Base-by-base conservation (phyloP, 2,888 invertebrate species). In the Pristionchus entomophagus region DNA sequence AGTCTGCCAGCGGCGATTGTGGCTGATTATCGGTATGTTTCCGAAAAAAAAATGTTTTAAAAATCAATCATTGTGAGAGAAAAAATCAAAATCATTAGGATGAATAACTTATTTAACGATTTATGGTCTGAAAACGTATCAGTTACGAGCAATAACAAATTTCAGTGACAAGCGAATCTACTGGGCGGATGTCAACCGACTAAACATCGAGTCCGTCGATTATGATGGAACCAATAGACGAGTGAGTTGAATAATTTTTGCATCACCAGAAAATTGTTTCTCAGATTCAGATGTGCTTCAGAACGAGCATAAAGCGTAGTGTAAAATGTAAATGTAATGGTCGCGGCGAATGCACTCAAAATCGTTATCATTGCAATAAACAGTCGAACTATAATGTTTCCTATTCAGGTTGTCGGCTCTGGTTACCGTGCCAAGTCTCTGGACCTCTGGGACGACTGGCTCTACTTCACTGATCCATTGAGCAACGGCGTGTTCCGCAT, bases 1-100 rank as follows among this genome's bases (percentile, higher is more conserved):
- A 97, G 97, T 0, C 97, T 98, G 94, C 98, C 99, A 0, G 97
- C 97, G 89, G 99, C 99, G 1, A 94, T 99, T 81, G 96, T 98
- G 0, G 96, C 99, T 56, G 99, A 99, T 94, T 98, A 97, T 92
- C 78, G 87, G 88, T 22, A 17, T 45, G 29, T 45, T 19, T 65
- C 14, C 29, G n/a, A 26, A 59, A 26, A 59, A 59, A 59, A n/a
- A 8, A 45, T 45, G 14, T 45, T 14, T 10, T 45, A 45, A 45
- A 45, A 10, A 45, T 45, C 8, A 10, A n/a, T n/a, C n/a, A n/a
- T n/a, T n/a, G n/a, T n/a, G n/a, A n/a, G n/a, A n/a, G n/a, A n/a
- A n/a, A n/a, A n/a, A n/a, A n/a, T n/a, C n/a, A n/a, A n/a, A n/a
- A n/a, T n/a, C n/a, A n/a, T n/a, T n/a, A n/a, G n/a, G n/a, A n/a